Evolutionary conservation across 2,797 vertebrate species (phyloP), one percentile per base, ranked within the genome.

Genomic region (Melanotaenia boesemani): DNA sequence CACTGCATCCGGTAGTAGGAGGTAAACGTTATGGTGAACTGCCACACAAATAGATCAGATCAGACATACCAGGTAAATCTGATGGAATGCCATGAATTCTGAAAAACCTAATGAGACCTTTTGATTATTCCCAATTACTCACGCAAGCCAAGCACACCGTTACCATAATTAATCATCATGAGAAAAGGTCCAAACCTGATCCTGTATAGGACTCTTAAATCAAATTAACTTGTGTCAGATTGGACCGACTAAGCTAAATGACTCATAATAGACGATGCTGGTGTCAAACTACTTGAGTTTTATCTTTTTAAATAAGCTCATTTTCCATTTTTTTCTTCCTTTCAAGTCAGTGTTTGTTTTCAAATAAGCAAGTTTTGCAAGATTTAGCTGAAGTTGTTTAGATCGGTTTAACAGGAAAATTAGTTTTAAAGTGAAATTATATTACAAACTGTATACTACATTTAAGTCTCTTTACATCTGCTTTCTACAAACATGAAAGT

Each of bases 281-380:
- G 55, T 30, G 13, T 56, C 15, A 50, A 8, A 18, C 15, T 28
- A 56, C 55, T 16, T 2, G 6, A n/a, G 46, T 4, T 7, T 26
- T 26, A 26, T 54, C 22, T 24, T 55, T 10, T 26, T 2, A 55
- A 55, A 54, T 54, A 22, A 24, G 50, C 24, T 24, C 5, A 5
- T 26, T 54, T 16, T 28, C 2, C 11, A n/a, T 10, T 39, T 39
- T 37, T 70, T 16, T 10, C 81, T 78, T 71, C 59, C 48, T 39
- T 39, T 39, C 36, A 36, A 8, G 10, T 36, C 7, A 36, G 10
- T 36, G 10, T 36, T 36, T 36, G 7, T 36, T 36, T 10, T 15
- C 3, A 30, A 30, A 30, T 13, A 37, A 37, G 36, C 39, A 41
- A 41, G 39, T 41, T 41, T 41, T 5, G 13, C 39, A 13, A 50